Evolutionary conservation across 2,113 vertebrate genomes (phyloP).

Genomic region (Prunella fulvescens): DNA sequence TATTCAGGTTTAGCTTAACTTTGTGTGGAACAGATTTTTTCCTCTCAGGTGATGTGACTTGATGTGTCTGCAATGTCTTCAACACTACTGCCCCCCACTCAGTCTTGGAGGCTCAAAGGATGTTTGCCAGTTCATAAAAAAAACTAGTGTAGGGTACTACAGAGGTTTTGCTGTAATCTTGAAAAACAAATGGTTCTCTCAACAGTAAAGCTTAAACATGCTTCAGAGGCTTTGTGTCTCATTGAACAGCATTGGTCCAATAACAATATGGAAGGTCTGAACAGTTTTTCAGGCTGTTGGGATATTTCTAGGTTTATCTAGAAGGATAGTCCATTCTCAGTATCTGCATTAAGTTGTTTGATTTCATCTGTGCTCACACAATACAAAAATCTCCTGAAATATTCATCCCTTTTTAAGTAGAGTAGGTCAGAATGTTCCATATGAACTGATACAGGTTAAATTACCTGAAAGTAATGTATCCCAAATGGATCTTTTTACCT

Average conservation of each 20-base stretch:
- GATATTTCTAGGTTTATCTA: not conserved
- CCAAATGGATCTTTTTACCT: not conserved
- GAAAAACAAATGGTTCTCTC: not conserved
- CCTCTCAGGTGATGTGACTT: not conserved
- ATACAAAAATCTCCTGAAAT: not conserved
- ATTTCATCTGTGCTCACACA: not conserved
- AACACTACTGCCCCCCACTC: fast-evolving
- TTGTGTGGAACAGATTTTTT: not conserved
- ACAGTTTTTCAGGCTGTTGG: not conserved
- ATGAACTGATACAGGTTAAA: not conserved
- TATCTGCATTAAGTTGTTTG: not conserved
- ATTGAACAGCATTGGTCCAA: not conserved
- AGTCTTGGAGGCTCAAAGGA: not conserved
- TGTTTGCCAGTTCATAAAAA: not conserved
- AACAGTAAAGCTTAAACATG: not conserved
- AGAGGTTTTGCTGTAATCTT: not conserved
- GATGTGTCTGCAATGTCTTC: not conserved
- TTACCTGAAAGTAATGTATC: not conserved
- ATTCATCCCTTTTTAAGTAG: not conserved
- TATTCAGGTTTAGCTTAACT: not conserved
- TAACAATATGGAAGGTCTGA: not conserved
- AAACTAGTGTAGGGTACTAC: not conserved
- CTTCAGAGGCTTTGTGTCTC: not conserved
- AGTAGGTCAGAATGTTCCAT: not conserved
- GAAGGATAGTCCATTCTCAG: not conserved